Evolutionary conservation across 2,888 invertebrate genomes (phyloP), one percentile per base, ranked within the genome.

Genomic region (Perdita meconis): DNA sequence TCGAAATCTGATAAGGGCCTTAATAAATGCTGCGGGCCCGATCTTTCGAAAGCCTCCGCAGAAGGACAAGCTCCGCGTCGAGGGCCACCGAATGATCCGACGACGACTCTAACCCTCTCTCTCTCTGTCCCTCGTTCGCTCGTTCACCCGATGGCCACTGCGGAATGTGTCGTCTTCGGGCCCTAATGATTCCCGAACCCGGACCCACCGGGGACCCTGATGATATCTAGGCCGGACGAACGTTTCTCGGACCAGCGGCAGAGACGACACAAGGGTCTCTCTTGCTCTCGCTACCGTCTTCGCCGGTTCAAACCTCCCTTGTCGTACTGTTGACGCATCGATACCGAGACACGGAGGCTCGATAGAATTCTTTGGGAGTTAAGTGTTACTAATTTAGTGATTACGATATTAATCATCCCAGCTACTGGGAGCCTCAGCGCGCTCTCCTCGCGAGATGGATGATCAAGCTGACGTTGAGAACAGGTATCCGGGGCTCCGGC

Each of bases 131-230:
- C 47, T 47, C 19, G 10, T 10, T 47, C n/a, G n/a, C 10, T 19
- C 40, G n/a, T 26, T 47, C 44, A 51, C 55, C 50, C 71, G 65
- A 68, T 56, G 53, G 42, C 68, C 53, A 70, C 75, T 71, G 63
- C 83, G 86, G 86, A 85, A 85, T 85, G 86, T 84, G 72, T 80
- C 84, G 78, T 84, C 75, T 53, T 68, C 74, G 64, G 71, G 78
- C 82, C 80, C 81, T 86, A 88, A 89, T 89, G 89, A 88, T 86
- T 88, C 76, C 87, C 84, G 84, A 84, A 86, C 82, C 78, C 78
- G 78, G 80, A 80, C 80, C 80, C 82, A 78, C 82, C 74, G 71
- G 80, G 81, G 73, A 79, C 77, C 81, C 77, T 80, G 87, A 87
- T 88, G 86, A 85, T 87, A 87, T 87, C 87, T 86, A 84, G 80